A percentile compares a stretch with the other conserved stretches of the same genome.
phyloP scores from a whole-genome alignment of 2,113 vertebrate genomes.

The Cromileptes altivelis region DNA sequence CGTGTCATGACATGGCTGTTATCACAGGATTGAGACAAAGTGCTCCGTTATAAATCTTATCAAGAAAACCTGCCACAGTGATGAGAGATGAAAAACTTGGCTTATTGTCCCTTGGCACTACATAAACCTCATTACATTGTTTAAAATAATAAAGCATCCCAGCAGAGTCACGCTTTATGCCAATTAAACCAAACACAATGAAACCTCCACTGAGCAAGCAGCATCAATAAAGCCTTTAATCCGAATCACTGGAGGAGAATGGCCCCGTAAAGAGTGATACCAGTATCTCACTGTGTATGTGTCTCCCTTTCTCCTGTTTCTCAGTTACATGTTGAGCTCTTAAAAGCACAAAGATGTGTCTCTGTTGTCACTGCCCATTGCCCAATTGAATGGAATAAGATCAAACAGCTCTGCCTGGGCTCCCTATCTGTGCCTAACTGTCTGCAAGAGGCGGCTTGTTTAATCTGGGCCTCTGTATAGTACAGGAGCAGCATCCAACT shows the following conservation, averaged over 20 bases:
- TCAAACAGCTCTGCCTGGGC: not conserved
- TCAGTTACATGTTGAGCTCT: conserved; percentile 5
- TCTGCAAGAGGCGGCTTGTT: conserved; percentile 19
- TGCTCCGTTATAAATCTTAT: not conserved
- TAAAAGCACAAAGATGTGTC: not conserved
- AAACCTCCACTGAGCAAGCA: conserved; percentile 39
- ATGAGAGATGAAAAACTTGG: conserved; percentile 34
- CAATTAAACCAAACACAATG: conserved; percentile 64
- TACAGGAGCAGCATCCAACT: conserved; percentile 29
- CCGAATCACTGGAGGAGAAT: conserved; percentile 43
- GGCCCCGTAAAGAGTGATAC: conserved; percentile 21
- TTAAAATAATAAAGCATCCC: conserved; percentile 65
- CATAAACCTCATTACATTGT: conserved; percentile 60
- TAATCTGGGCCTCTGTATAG: conserved; percentile 28
- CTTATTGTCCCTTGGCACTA: conserved; percentile 23
- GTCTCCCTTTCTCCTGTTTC: not conserved
- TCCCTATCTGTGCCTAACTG: conserved; percentile 5
- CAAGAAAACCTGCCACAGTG: not conserved
- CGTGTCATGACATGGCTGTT: not conserved
- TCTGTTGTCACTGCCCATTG: conserved; percentile 1
- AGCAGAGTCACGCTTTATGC: conserved; percentile 40
- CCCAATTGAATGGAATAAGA: conserved; percentile 33
- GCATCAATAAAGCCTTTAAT: conserved; percentile 59
- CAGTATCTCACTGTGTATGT: not conserved
- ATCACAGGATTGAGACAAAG: not conserved